Evolutionary conservation across 2,888 invertebrate genomes (phyloP), one percentile per base, ranked within the genome.

Genomic region (Noctua janthe): DNA sequence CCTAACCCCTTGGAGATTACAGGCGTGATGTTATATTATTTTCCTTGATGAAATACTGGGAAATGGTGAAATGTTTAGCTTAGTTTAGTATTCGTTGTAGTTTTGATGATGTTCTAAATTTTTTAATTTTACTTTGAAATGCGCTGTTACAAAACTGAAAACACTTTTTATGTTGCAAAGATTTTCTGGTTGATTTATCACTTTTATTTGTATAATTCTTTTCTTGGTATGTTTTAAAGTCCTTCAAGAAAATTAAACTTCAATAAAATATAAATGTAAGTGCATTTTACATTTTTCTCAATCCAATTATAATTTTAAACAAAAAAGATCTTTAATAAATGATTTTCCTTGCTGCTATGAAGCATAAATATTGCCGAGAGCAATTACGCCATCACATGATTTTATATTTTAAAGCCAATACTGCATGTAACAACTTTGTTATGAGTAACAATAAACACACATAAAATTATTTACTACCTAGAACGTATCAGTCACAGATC

Each of bases 91-190:
- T 17, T 35, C 8, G 3, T 64, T 17, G 64, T 35, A 29, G 2
- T 59, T 54, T 39, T 74, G 23, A 35, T 49, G 6, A 6, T 29
- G 0, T 1, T 29, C 13, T 15, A 15, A 29, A n/a, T 62, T 29
- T 15, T 62, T 59, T 23, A 3, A n/a, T 29, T 59, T 23, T 66
- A 47, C 15, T 74, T 73, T 11, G 15, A 76, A 74, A 74, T 51
- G 29, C 23, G 8, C 3, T 2, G 39, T 29, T 62, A 17, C n/a
- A 29, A 29, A 64, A 75, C 13, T 39, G 11, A 74, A 39, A 20
- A 64, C 39, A 64, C 15, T 77, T 64, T 76, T 62, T 76, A 67
- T 7, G 15, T 39, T 29, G 6, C 13, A 51, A n/a, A 39, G 39
- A 11, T 69, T 69, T 56, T 17, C 29, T 56, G 39, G 17, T 67